Evolutionary conservation across 2,797 vertebrate species (phyloP), one percentile per base, ranked within the genome.

Genomic region (Scarus forsteni): DNA sequence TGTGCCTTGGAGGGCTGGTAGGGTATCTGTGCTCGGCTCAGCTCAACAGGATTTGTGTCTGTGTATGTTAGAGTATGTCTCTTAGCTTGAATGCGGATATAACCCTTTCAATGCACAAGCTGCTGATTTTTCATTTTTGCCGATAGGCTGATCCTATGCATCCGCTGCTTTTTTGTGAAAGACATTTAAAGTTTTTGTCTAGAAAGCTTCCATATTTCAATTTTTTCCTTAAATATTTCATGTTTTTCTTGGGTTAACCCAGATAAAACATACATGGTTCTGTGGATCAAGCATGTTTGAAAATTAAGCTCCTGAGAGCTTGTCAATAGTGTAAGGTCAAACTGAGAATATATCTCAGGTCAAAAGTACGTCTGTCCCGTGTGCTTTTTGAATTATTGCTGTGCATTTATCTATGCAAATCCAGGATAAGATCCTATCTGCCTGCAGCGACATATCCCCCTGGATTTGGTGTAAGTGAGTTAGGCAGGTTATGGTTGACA

Each of bases 31-130:
- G 93, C 93, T 95, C 88, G 70, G 90, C 93, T 94, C 92, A 84
- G 91, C 94, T 95, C 94, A 93, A 94, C 94, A 94, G 93, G 94
- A 95, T 95, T 95, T 95, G 92, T 92, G 92, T 93, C 87, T 93
- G 85, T 92, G 88, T 93, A 91, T 92, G 89, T 92, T 88, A 87
- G 84, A 90, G 80, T 91, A 91, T 92, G 92, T 92, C 83, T 92
- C 87, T 92, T 90, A 90, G 92, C 90, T 91, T 92, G 84, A 91
- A 92, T 93, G 93, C 86, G 88, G 90, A 93, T 93, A 93, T 93
- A 94, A 94, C 93, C 92, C 92, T 95, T 94, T 95, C 93, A 93
- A 88, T 88, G 92, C 93, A 89, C 86, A 90, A 93, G 92, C 92
- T 90, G 83, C 87, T 81, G 90, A 92, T 93, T 87, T 85, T 79